phyloP scores from a whole-genome alignment of 2,888 invertebrate genomes.

The Drosophila mayaguana region DNA sequence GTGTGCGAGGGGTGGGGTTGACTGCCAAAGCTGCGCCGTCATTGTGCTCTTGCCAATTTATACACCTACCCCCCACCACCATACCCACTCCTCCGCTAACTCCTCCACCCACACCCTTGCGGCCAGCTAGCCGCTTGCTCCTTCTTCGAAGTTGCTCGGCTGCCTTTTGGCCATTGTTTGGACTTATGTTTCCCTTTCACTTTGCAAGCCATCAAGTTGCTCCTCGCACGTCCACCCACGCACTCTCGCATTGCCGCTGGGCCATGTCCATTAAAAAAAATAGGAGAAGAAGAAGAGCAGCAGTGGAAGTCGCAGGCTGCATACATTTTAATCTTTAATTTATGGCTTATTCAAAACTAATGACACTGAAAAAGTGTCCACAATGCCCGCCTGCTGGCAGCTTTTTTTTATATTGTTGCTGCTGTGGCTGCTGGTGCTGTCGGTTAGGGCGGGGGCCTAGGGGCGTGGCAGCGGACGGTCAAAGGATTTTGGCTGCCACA shows the following conservation, averaged over 20 bases:
- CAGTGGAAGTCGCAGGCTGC: slow-evolving; percentile 47
- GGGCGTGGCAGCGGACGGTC: slow-evolving; percentile 19
- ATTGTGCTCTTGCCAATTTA: slow-evolving; percentile 46
- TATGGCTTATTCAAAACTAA: slow-evolving; percentile 80
- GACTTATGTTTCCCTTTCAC: slow-evolving; percentile 73
- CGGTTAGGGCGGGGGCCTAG: neutral
- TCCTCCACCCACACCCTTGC: neutral
- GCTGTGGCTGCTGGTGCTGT: neutral
- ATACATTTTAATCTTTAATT: slow-evolving; percentile 78
- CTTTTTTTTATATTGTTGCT: slow-evolving; percentile 1
- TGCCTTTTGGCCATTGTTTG: slow-evolving; percentile 73
- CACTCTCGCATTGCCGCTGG: neutral
- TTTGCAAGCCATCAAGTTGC: slow-evolving; percentile 43
- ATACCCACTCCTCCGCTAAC: neutral
- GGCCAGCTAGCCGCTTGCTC: slow-evolving; percentile 3
- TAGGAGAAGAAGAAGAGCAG: neutral
- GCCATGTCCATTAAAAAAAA: slow-evolving; percentile 43
- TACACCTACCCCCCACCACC: neutral
- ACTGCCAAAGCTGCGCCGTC: slow-evolving; percentile 49
- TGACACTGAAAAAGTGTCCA: slow-evolving; percentile 76
- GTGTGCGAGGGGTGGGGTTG: slow-evolving; percentile 9
- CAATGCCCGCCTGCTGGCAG: slow-evolving; percentile 13
- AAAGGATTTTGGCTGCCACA: slow-evolving; percentile 27
- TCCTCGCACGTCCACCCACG: neutral
- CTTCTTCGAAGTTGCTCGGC: slow-evolving; percentile 55